Percentiles rank a stretch among this genome's conserved stretches.
These are phyloP conservation scores for Acipenser ruthenus DNA, from an alignment of 2,797 vertebrate species.

Conservation along the genomic window DNA sequence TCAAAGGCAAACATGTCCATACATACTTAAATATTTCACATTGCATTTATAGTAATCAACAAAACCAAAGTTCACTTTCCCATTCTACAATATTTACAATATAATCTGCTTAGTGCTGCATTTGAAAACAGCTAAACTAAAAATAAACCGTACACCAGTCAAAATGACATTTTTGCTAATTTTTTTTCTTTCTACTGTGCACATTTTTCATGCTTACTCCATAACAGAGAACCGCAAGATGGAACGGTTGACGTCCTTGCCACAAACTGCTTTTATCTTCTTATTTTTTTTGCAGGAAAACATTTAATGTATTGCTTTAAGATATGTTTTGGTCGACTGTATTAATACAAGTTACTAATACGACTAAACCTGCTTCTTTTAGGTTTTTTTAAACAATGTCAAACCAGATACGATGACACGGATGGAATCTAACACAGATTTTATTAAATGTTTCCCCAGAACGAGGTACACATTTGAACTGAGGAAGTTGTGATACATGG, in stretches of 20 bases:
- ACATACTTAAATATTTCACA: conserved; percentile 31
- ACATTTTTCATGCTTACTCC: conserved; percentile 15
- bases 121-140: conserved; percentile 33
- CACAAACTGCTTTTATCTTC: conserved; percentile 5
- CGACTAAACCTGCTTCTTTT: conserved; percentile 24
- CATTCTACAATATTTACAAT: conserved; percentile 6
- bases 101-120: conserved; percentile 17
- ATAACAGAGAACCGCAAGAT: not conserved
- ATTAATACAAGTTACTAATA: conserved; percentile 26
- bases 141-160: conserved; percentile 17
- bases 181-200: conserved; percentile 19
- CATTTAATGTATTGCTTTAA: conserved; percentile 61
- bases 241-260: conserved; percentile 11
- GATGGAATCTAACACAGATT: conserved; percentile 14
- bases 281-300: conserved; percentile 40
- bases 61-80: conserved; percentile 21
- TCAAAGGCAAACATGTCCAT: conserved; percentile 15
- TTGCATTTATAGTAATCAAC: conserved; percentile 33
- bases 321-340: conserved; percentile 53
- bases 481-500: conserved; percentile 16
- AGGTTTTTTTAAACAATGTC: conserved; percentile 5
- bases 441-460: conserved; percentile 21
- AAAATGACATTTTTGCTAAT: conserved; percentile 10
- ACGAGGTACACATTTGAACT: conserved; percentile 30
- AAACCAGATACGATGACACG: conserved; percentile 17